Base-by-base conservation (phyloP, 2,888 invertebrate genomes). In the Pristionchus entomophagus region DNA sequence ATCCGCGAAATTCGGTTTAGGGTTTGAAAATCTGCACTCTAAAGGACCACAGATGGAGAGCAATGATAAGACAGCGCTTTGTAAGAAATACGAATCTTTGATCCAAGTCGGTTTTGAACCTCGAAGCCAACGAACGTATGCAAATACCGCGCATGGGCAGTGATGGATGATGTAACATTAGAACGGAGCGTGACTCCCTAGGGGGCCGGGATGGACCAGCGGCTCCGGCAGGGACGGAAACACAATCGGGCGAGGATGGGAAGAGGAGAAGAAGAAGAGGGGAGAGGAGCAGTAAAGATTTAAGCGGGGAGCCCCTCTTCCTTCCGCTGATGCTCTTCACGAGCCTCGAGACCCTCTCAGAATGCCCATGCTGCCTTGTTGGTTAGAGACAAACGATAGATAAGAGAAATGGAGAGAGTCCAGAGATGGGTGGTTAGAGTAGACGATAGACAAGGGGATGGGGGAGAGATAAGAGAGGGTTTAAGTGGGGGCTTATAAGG, bases 401-500 rank as follows among this genome's bases (percentile, higher is more conserved):
- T 19, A 14, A 62, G 62, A 26, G 62, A 26, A 62, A 62, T 62
- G 51, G n/a, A n/a, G n/a, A n/a, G n/a, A n/a, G n/a, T n/a, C n/a
- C n/a, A n/a, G n/a, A n/a, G n/a, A 22, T 29, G 78, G 78, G n/a
- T n/a, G 6, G 32, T 5, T 12, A 38, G 38, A 73, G 26, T 10
- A 41, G 4, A 45, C 14, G n/a, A 45, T 22, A 8, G 73, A 45
- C 2, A 77, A 77, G 45, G 26, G 29, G 45, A 77, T 12, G 77
- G 77, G n/a, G 38, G 19, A 29, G 45, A 26, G 77, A 77, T 2
- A 38, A 10, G 49, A 77, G 77, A 22, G 51, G 78, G 78, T 73
- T 73, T 73, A 80, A 51, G 78, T 51, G 78, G n/a, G n/a, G 78
- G 78, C 49, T 80, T 49, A 80, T 53, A 29, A 80, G 78, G 49